Conservation (phyloP, 2,113 vertebrate species). For the Zosterops hypoxanthus region DNA sequence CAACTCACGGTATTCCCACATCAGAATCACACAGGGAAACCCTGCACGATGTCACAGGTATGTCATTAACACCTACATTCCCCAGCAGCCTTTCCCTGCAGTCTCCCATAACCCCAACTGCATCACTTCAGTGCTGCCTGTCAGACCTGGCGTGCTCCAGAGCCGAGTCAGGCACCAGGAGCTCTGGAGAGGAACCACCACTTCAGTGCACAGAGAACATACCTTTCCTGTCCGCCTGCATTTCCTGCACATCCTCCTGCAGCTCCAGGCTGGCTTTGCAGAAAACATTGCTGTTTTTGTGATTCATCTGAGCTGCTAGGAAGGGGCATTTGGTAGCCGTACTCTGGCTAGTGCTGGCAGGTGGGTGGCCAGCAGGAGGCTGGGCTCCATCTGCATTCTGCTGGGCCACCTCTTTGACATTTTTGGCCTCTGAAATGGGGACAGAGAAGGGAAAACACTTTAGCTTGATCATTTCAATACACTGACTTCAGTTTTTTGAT, state of each 20-base stretch:
- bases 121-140: background rate
- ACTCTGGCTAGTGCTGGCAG: slow-evolving; percentile 64
- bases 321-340: slow-evolving; percentile 90
- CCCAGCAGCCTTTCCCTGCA: background rate
- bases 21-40: background rate
- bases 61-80: background rate
- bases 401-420: slow-evolving; percentile 35
- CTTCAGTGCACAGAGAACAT: background rate
- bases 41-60: background rate
- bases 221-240: slow-evolving; percentile 87
- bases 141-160: background rate
- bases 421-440: slow-evolving; percentile 57
- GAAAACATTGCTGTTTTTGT: slow-evolving; percentile 87
- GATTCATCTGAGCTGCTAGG: slow-evolving; percentile 92
- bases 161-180: background rate
- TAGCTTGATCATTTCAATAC: background rate
- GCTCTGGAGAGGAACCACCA: fast-evolving
- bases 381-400: slow-evolving; percentile 34
- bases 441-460: background rate
- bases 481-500: background rate
- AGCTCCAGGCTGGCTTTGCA: slow-evolving; percentile 89
- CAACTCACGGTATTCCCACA: fast-evolving
- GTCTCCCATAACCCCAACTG: background rate
- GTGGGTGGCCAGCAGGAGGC: slow-evolving; percentile 74
- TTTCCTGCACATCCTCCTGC: slow-evolving; percentile 93